Percentiles rank a stretch among this genome's conserved stretches.
Evolutionary conservation across 2,888 invertebrate genomes (phyloP).

Genomic region (Tenthredo livida): DNA sequence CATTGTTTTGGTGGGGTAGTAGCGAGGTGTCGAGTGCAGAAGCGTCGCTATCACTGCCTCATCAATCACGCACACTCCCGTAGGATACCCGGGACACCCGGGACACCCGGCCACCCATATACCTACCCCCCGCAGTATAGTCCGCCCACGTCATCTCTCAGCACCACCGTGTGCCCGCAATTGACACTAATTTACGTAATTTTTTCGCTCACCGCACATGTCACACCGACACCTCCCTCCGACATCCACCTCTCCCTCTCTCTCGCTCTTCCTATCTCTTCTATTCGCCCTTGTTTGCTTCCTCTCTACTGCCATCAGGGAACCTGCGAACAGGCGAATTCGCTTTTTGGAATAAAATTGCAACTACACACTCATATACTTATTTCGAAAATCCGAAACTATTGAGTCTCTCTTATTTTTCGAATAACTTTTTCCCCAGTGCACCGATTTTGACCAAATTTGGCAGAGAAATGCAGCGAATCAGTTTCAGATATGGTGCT

Average conservation of each 20-base stretch:
- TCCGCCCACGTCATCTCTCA: conserved; percentile 70
- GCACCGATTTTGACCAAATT: neutral
- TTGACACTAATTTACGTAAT: conserved; percentile 75
- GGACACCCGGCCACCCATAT: conserved; percentile 52
- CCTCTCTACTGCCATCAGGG: neutral
- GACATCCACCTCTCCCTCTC: conserved; percentile 37
- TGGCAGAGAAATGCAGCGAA: neutral
- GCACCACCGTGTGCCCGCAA: conserved; percentile 65
- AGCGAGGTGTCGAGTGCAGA: conserved; percentile 77
- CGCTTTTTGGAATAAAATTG: neutral
- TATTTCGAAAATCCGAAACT: neutral
- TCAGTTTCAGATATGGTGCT: neutral
- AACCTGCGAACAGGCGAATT: neutral
- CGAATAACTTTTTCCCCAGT: neutral
- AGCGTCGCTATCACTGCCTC: conserved; percentile 78
- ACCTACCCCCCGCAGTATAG: conserved; percentile 60
- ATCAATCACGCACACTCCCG: conserved; percentile 76
- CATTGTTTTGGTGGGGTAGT: conserved; percentile 75
- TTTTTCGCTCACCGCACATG: conserved; percentile 68
- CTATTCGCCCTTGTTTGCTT: neutral
- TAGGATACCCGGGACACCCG: conserved; percentile 54
- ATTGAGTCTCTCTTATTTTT: neutral
- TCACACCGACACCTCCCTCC: conserved; percentile 59
- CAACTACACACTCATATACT: neutral
- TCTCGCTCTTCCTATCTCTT: conserved; percentile 51